These are phyloP conservation scores for Daphoenositta chrysoptera DNA, from an alignment of 2,113 vertebrate species.

Conservation along the genomic window DNA sequence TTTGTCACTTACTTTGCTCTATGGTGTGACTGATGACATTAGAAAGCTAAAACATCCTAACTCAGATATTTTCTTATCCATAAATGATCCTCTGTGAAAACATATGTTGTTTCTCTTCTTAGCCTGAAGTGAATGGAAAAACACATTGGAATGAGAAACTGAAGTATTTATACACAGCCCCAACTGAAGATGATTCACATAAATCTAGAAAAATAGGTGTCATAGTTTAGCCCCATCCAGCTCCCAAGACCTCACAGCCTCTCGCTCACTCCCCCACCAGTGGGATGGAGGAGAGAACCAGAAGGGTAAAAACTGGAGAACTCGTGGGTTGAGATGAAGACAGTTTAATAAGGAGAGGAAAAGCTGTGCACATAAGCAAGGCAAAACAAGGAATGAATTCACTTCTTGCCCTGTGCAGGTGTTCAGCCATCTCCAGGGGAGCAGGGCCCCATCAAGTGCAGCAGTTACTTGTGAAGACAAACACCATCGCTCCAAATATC, in stretches of 20 bases:
- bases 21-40: fast-evolving
- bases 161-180: neutral
- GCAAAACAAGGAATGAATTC: neutral
- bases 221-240: neutral
- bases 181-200: neutral
- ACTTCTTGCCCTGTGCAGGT: neutral
- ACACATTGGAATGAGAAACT: neutral
- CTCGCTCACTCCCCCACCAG: neutral
- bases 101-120: neutral
- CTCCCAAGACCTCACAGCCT: neutral
- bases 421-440: neutral
- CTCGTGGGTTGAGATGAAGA: too few relatives aligned
- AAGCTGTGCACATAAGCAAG: neutral
- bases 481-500: neutral
- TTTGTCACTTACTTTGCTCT: neutral
- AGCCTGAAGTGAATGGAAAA: neutral
- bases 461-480: neutral
- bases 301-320: neutral
- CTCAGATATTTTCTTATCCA: neutral
- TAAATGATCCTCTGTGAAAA: neutral
- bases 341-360: neutral
- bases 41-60: neutral
- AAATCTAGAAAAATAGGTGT: neutral
- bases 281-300: fast-evolving
- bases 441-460: neutral